Conservation (phyloP, 2,113 vertebrate genomes). For the Vulpes lagopus region DNA sequence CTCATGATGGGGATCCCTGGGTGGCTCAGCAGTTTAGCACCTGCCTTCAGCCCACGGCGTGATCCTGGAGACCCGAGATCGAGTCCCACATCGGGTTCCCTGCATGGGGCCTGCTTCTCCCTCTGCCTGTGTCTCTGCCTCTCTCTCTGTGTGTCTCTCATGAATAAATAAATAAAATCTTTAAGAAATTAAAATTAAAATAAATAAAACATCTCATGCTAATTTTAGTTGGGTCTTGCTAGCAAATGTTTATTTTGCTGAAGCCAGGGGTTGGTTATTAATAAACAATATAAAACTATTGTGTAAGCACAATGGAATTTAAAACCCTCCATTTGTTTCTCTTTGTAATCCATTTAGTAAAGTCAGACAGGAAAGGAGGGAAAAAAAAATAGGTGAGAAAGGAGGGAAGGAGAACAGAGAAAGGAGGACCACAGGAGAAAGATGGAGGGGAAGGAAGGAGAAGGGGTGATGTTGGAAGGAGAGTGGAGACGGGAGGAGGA, state of each 20-base stretch:
- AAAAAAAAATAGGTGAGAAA: background rate
- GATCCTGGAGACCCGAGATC: no score
- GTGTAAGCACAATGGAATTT: background rate
- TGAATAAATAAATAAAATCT: no score
- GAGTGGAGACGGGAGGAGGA: rapidly evolving
- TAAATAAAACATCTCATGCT: background rate
- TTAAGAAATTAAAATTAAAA: no score
- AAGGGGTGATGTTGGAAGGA: background rate
- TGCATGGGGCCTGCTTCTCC: no score
- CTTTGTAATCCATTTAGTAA: slow-evolving; percentile 15
- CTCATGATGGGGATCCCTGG: background rate
- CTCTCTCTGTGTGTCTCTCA: no score
- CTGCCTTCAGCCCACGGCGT: no score
- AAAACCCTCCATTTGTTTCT: background rate
- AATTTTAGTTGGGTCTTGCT: background rate
- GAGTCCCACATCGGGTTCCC: no score
- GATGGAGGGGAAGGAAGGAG: background rate
- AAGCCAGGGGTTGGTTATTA: background rate
- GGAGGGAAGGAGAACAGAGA: background rate
- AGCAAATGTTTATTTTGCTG: background rate
- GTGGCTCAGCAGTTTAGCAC: no score
- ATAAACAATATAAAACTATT: background rate
- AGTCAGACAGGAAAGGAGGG: background rate
- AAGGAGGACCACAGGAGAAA: background rate
- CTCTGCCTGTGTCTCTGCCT: no score